These are phyloP conservation scores for Uropsilus gracilis DNA, from an alignment of 2,113 vertebrate species.

Conservation along the genomic window DNA sequence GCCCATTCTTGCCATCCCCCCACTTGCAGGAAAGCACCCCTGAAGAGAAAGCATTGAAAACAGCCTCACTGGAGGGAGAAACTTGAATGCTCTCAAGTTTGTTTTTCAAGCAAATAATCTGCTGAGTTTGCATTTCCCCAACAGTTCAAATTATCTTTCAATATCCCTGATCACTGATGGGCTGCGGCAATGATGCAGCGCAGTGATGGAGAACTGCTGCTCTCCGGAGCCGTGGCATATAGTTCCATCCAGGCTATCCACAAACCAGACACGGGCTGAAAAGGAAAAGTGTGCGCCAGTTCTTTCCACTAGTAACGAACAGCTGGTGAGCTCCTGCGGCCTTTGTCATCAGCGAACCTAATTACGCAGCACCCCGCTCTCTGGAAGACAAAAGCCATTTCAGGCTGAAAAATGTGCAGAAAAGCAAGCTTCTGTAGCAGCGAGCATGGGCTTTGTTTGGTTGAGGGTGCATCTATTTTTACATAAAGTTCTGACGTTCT, in stretches of 20 bases:
- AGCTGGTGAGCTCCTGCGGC: neutral
- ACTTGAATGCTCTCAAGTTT: neutral
- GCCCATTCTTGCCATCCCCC: neutral
- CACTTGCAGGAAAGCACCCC: neutral
- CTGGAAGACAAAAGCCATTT: conserved; percentile 64
- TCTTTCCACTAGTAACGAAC: neutral
- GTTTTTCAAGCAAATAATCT: neutral
- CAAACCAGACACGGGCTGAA: neutral
- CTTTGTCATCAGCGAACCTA: conserved; percentile 62
- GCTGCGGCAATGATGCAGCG: neutral
- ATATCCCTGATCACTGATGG: neutral
- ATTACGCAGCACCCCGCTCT: conserved; percentile 66
- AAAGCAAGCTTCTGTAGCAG: conserved; percentile 23
- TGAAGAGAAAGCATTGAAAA: neutral
- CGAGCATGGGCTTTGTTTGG: conserved; percentile 47
- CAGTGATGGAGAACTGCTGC: neutral
- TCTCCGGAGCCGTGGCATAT: neutral
- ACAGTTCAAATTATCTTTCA: neutral
- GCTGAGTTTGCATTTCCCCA: neutral
- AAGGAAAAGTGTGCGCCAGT: neutral
- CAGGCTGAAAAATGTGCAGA: conserved; percentile 59
- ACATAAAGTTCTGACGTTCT: conserved; percentile 57
- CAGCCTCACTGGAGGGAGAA: neutral
- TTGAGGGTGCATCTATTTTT: conserved; percentile 46
- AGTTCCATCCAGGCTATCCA: neutral